Conservation (phyloP, 2,113 vertebrate genomes). For the Carassius gibelio region DNA sequence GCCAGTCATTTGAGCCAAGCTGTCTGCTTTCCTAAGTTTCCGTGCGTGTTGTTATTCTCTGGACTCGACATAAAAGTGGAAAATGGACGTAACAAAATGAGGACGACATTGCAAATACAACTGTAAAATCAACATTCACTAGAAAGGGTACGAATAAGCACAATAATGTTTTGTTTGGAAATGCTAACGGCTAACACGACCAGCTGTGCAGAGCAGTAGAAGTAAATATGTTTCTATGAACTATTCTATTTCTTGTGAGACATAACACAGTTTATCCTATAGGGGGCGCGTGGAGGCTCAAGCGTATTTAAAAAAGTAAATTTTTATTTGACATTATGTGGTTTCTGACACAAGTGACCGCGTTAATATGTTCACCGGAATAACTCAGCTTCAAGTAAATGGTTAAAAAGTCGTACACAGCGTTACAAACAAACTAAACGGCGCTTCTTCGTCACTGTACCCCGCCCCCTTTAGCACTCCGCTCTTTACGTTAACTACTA, state of each 20-base stretch:
- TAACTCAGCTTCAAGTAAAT: neutral
- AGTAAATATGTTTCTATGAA: too few relatives aligned
- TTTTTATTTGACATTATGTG: neutral
- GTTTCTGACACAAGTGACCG: neutral
- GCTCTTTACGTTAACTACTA: too few relatives aligned
- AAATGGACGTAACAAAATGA: neutral
- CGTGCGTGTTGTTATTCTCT: neutral
- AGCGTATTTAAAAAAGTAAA: neutral
- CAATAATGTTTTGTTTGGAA: neutral
- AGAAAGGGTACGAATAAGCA: neutral
- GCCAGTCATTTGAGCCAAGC: slow-evolving; percentile 9
- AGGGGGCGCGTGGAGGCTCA: neutral
- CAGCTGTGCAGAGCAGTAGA: neutral
- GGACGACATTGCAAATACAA: neutral
- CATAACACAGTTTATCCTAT: neutral
- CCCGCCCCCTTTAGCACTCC: neutral
- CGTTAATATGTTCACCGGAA: neutral
- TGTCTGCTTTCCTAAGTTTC: neutral
- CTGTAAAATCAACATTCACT: neutral
- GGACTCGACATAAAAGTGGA: neutral
- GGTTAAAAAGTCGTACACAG: neutral
- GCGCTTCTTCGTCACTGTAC: neutral
- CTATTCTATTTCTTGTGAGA: neutral
- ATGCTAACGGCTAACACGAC: slow-evolving; percentile 33
- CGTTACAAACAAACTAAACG: neutral